phyloP scores from a whole-genome alignment of 1,140 invertebrate genomes.

The Daktulosphaira vitifoliae region DNA sequence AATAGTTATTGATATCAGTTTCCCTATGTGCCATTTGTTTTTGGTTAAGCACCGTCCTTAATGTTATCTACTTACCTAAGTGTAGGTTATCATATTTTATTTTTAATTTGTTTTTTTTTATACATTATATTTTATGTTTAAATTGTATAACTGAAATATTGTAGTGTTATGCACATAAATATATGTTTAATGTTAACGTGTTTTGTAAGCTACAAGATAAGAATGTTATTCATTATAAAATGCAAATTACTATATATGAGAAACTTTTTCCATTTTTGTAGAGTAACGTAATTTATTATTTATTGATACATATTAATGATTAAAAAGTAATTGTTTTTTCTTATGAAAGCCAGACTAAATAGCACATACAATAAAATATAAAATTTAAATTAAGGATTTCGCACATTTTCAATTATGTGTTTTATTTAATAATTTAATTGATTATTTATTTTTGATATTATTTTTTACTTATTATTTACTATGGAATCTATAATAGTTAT shows the following conservation, averaged over 20 bases:
- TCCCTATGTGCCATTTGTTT: conserved; percentile 11
- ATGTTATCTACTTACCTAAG: conserved; percentile 22
- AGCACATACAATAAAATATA: no score
- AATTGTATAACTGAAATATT: conserved; percentile 13
- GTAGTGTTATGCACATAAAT: conserved; percentile 16
- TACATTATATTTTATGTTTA: conserved; percentile 32
- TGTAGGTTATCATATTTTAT: conserved; percentile 16
- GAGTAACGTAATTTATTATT: conserved; percentile 1
- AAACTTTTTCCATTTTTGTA: background rate
- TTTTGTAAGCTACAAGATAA: conserved; percentile 6
- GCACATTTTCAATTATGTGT: conserved; percentile 4
- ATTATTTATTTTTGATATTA: background rate
- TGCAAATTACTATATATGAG: conserved; percentile 7
- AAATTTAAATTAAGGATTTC: background rate
- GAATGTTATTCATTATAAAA: conserved; percentile 1
- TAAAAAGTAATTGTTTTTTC: no score
- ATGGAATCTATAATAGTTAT: background rate
- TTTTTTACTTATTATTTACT: background rate
- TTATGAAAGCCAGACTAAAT: no score
- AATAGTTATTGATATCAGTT: conserved; percentile 12
- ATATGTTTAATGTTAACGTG: background rate
- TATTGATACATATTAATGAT: background rate
- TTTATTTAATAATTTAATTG: conserved; percentile 4
- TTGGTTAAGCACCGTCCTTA: background rate
- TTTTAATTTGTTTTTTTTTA: conserved; percentile 21